Percentiles rank a stretch among this genome's conserved stretches.
Evolutionary conservation across 1,140 invertebrate genomes (phyloP).

Genomic region (Calephelis nemesis): DNA sequence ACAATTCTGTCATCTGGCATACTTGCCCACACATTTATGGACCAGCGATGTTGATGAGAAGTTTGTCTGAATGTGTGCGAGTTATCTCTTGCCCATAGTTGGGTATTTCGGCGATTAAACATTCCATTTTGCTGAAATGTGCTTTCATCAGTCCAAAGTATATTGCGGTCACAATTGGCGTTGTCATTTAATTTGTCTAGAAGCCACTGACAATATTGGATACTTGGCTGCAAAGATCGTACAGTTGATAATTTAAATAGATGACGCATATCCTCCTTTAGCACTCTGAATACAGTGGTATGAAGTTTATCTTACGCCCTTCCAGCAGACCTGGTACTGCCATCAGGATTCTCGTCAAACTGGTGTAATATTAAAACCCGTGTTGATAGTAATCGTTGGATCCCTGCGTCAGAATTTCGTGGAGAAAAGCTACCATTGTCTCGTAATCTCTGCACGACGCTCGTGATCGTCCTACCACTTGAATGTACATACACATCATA

Average conservation of each 20-base stretch:
- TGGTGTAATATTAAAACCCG: not conserved
- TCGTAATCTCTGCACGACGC: slow-evolving; percentile 3
- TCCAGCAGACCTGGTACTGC: not conserved
- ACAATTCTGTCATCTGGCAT: not conserved
- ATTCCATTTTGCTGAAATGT: not conserved
- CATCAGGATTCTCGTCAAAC: not conserved
- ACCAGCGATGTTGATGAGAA: not conserved
- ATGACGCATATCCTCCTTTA: not conserved
- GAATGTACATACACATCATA: not conserved
- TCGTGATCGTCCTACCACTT: not conserved
- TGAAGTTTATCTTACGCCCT: not conserved
- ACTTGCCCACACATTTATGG: not conserved
- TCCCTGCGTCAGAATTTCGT: not conserved
- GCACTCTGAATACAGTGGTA: not conserved
- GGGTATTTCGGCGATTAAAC: not conserved
- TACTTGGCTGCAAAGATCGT: not conserved
- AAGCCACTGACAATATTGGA: not conserved
- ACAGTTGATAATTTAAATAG: not conserved
- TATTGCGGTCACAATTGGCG: not conserved
- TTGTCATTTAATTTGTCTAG: not conserved
- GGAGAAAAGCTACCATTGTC: not conserved
- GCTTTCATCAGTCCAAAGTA: slow-evolving; percentile 7
- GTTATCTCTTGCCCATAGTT: not conserved
- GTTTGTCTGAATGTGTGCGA: not conserved
- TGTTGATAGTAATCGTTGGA: not conserved